phyloP scores from a whole-genome alignment of 2,888 invertebrate genomes.

The Stictocephala bisonia region DNA sequence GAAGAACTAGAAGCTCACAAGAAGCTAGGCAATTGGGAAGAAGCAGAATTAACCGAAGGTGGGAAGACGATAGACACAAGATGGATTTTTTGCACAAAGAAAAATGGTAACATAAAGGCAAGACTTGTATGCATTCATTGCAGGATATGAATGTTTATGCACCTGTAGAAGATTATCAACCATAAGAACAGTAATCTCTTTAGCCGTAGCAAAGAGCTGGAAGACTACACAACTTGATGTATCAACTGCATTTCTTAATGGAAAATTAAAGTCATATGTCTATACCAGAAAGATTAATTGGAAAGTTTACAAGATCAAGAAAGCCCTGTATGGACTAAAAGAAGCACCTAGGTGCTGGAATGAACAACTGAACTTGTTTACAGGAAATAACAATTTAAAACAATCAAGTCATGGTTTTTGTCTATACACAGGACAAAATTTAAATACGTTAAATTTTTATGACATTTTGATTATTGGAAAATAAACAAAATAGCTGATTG shows the following conservation, averaged over 20 bases:
- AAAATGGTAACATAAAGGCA: slow-evolving; percentile 46
- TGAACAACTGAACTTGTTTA: no score
- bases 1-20: slow-evolving; percentile 45
- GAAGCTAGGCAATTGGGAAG: slow-evolving; percentile 47
- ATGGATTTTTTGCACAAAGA: slow-evolving; percentile 47
- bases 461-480: no score
- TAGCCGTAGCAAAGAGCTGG: slow-evolving; percentile 27
- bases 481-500: no score
- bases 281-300: slow-evolving; percentile 50
- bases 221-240: slow-evolving; percentile 49
- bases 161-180: slow-evolving; percentile 45
- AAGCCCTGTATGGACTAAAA: slow-evolving; percentile 54
- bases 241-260: slow-evolving; percentile 47
- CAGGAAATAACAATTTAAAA: no score
- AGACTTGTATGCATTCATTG: slow-evolving; percentile 45
- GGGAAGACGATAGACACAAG: slow-evolving; percentile 46
- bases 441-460: no score
- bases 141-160: slow-evolving; percentile 42
- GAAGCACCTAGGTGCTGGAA: slow-evolving; percentile 44
- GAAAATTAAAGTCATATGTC: no score
- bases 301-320: slow-evolving; percentile 52
- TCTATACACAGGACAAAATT: no score
- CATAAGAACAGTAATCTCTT: slow-evolving; percentile 35
- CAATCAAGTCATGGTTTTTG: no score
- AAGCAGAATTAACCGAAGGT: slow-evolving; percentile 14